Percentiles rank a stretch among this genome's conserved stretches.
Evolutionary conservation across 2,113 vertebrate species (phyloP).

Genomic region (Burhinus oedicnemus): DNA sequence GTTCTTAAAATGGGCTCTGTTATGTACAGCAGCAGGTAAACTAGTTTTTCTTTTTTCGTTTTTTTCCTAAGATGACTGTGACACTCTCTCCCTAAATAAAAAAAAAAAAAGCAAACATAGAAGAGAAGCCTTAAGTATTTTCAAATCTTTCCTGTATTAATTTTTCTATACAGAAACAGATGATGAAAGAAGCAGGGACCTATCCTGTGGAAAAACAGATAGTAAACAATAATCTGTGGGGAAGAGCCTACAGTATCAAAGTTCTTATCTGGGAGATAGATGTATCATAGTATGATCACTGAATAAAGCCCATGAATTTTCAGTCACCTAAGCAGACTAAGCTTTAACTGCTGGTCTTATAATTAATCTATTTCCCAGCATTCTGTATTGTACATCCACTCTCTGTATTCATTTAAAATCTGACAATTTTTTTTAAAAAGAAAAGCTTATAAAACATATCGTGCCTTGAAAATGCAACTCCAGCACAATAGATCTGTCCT

Average conservation of each 20-base stretch:
- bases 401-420: not conserved
- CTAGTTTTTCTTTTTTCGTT: not conserved
- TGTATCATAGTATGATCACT: not conserved
- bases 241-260: not conserved
- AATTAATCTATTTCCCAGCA: not conserved
- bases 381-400: not conserved
- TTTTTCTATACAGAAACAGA: not conserved
- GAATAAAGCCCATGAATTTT: not conserved
- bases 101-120: not conserved
- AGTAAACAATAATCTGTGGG: not conserved
- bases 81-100: not conserved
- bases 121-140: not conserved
- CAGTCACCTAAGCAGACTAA: not conserved
- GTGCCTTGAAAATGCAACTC: slow-evolving; percentile 11
- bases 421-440: not conserved
- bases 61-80: not conserved
- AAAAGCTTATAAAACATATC: slow-evolving; percentile 12
- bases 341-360: not conserved
- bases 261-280: not conserved
- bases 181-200: not conserved
- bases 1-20: not conserved
- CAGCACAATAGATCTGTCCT: slow-evolving; percentile 43
- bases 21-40: not conserved
- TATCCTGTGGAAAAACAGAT: not conserved
- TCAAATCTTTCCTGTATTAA: not conserved